Evolutionary conservation across 1,140 invertebrate genomes (phyloP), one percentile per base, ranked within the genome.

Genomic region (Drosophila teissieri): DNA sequence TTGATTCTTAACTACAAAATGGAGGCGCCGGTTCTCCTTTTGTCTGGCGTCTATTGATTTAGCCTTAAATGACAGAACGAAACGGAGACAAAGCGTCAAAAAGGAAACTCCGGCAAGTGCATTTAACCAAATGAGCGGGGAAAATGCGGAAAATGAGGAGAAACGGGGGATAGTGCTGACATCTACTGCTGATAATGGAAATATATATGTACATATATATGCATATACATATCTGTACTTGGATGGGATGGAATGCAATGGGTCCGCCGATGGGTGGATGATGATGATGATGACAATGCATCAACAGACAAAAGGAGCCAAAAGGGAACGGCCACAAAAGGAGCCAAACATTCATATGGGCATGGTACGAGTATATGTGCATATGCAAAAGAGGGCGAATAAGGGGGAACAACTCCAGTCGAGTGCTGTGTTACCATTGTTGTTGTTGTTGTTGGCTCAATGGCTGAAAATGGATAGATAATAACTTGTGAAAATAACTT

Each of bases 401-500:
- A 36, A 36, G 40, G 37, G 5, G 4, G 39, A 67, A 73, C 57
- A 67, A 73, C 57, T 55, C 48, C 55, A 65, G 45, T 69, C 52
- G 48, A 60, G 78, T 67, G 81, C 56, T 81, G 57, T 81, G 37
- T 62, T 70, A 75, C 80, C 69, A 75, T 56, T 85, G 82, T 85
- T 85, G 24, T 56, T 85, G 82, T 86, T 85, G 24, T 4, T 24
- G 81, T 88, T 63, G 60, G 62, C 63, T 83, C 75, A 88, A 82
- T 86, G 83, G 75, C 78, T 86, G 42, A 49, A 88, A 86, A 86
- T 89, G 83, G 84, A 88, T 88, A 80, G 83, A 86, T 86, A 86
- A 86, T 86, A 88, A 88, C 84, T 88, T 88, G 84, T 88, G 83
- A 83, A 89, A 88, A 88, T 89, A 88, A 80, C 83, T 83, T 78